Percentiles rank a stretch among this genome's conserved stretches.
phyloP scores from a whole-genome alignment of 2,797 vertebrate species.

The Pelodytes ibericus region DNA sequence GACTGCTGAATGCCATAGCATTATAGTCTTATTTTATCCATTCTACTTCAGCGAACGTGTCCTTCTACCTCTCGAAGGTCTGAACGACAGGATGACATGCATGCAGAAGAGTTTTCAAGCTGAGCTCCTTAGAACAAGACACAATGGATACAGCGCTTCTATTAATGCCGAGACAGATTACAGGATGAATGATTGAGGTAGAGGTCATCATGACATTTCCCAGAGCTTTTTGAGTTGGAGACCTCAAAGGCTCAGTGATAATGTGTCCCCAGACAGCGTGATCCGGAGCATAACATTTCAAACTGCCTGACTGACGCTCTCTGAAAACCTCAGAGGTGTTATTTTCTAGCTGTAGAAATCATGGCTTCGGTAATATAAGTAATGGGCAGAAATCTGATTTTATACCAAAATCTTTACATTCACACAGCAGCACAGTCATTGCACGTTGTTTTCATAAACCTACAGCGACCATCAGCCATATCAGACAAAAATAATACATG shows the following conservation, averaged over 20 bases:
- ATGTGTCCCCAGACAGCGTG: constrained; percentile 44
- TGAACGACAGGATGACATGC: constrained; percentile 43
- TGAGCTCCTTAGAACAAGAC: constrained; percentile 48
- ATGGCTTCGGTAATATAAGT: neutral
- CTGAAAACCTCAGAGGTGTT: constrained; percentile 32
- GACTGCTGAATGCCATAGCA: neutral
- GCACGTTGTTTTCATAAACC: neutral
- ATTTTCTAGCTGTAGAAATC: constrained; percentile 11
- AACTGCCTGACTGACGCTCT: constrained; percentile 29
- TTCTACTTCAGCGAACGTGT: constrained; percentile 17
- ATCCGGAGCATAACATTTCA: constrained; percentile 35
- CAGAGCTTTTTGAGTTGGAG: constrained; percentile 39
- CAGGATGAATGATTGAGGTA: constrained; percentile 48
- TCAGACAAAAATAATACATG: neutral
- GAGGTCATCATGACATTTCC: constrained; percentile 55
- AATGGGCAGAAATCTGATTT: constrained; percentile 12
- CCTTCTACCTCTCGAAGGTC: constrained; percentile 9
- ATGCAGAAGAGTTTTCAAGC: constrained; percentile 37
- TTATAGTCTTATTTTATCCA: neutral
- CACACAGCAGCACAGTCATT: neutral
- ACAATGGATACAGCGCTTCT: constrained; percentile 41
- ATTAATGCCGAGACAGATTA: constrained; percentile 47
- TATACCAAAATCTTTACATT: neutral
- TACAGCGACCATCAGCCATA: neutral
- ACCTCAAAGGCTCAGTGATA: constrained; percentile 47